Evolutionary conservation across 2,797 vertebrate genomes (phyloP), one percentile per base, ranked within the genome.

Genomic region (Enteromius mattozi): DNA sequence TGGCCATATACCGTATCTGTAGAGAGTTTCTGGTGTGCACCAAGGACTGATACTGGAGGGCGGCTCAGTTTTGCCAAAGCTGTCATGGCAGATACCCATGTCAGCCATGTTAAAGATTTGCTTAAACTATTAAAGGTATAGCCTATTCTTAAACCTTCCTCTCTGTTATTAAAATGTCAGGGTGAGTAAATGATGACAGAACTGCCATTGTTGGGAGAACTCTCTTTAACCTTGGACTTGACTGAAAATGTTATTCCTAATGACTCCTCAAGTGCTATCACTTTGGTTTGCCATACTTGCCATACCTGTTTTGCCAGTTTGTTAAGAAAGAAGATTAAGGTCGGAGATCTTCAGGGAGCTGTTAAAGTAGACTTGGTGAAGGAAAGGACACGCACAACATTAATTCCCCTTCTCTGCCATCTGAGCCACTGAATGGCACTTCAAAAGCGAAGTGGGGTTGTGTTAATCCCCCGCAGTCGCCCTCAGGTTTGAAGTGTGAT

Each of bases 391-490:
- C 76, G 86, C 86, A 89, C 84, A 86, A 91, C 87, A 91, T 92
- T 90, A 91, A 93, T 92, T 93, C 86, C 90, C 81, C 79, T 83
- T 74, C 81, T 91, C 88, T 91, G 88, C 92, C 87, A 90, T 91
- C 88, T 80, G 91, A 93, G 89, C 90, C 87, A 84, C 88, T 78
- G 89, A 81, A 89, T 92, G 88, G 90, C 87, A 94, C 92, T 93
- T 94, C 91, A 94, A 94, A 95, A 93, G 91, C 90, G 71, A 87
- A 87, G 86, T 85, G 86, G 84, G 86, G 85, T 87, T 90, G 89
- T 89, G 90, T 86, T 94, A 90, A 94, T 94, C 92, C 91, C 87
- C 86, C 86, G 71, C 80, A 68, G 79, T 83, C 87, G 87, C 90
- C 91, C 91, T 88, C 79, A 72, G 90, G 85, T 91, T 92, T 88